A percentile compares a stretch with the other conserved stretches of the same genome.
Conservation (phyloP, 2,797 vertebrate species). For the Bovichtus diacanthus region DNA sequence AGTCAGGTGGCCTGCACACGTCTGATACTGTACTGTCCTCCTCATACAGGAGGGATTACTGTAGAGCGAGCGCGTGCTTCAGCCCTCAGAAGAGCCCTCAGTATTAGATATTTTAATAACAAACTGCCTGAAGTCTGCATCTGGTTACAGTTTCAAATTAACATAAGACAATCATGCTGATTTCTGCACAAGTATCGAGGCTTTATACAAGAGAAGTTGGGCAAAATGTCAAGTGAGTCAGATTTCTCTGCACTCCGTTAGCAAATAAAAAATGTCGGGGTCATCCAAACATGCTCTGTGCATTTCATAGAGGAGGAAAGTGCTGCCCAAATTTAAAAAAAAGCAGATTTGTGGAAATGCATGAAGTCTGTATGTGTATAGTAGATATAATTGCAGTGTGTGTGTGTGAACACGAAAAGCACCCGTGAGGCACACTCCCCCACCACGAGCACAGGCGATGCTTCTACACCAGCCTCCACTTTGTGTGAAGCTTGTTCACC, state of each 20-base stretch:
- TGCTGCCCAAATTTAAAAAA: background rate
- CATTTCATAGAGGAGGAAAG: background rate
- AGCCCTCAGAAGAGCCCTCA: background rate
- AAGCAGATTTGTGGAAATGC: background rate
- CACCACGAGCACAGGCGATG: no score
- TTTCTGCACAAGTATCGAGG: background rate
- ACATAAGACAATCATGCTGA: background rate
- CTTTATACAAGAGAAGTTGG: background rate
- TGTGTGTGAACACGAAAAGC: no score
- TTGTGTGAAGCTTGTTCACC: no score
- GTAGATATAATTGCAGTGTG: no score
- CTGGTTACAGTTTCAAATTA: background rate
- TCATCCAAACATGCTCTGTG: background rate
- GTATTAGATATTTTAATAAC: background rate
- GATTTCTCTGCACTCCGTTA: background rate
- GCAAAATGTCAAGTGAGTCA: background rate
- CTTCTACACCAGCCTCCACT: no score
- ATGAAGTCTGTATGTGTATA: background rate
- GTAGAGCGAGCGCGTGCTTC: background rate
- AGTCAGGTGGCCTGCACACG: conserved; percentile 38
- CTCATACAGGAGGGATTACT: background rate
- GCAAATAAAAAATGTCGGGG: background rate
- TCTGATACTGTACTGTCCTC: conserved; percentile 1
- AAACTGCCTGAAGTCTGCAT: background rate
- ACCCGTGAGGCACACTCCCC: no score